Percentiles rank a stretch among this genome's conserved stretches.
Evolutionary conservation across 2,797 vertebrate genomes (phyloP).

Genomic region (Hydrophis major): DNA sequence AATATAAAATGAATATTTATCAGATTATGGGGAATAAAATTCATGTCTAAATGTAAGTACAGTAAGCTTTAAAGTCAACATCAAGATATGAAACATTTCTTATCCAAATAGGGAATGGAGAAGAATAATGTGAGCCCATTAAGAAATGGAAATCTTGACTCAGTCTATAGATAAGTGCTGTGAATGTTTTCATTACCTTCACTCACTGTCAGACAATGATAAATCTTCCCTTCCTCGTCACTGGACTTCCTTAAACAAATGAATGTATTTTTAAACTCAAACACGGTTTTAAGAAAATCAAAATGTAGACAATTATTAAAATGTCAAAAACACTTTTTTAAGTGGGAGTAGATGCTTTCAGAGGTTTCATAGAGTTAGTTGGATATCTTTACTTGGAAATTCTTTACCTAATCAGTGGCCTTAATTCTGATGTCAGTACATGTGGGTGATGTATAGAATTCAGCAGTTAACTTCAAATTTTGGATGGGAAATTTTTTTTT

Average conservation of each 20-base stretch:
- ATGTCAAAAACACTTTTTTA: neutral
- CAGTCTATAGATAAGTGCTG: neutral
- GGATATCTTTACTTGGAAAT: neutral
- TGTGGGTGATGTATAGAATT: neutral
- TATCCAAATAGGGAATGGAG: slow-evolving; percentile 8
- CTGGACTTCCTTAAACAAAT: neutral
- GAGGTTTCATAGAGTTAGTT: neutral
- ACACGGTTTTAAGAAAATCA: neutral
- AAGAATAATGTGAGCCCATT: neutral
- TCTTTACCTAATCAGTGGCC: neutral
- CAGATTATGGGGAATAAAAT: slow-evolving; percentile 36
- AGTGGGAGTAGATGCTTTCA: neutral
- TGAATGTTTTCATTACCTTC: neutral
- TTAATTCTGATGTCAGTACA: neutral
- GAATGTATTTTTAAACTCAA: neutral
- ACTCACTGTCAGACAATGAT: neutral
- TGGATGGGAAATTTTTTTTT: neutral
- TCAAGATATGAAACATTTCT: slow-evolving; percentile 40
- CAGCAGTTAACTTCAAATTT: neutral
- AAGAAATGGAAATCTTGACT: slow-evolving; percentile 10
- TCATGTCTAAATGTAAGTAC: slow-evolving; percentile 42
- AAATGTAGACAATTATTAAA: neutral
- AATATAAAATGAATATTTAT: slow-evolving; percentile 51
- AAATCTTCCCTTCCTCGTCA: neutral
- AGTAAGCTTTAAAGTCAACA: slow-evolving; percentile 39